Conservation (phyloP, 2,888 invertebrate genomes). For the Smittia sp. region DNA sequence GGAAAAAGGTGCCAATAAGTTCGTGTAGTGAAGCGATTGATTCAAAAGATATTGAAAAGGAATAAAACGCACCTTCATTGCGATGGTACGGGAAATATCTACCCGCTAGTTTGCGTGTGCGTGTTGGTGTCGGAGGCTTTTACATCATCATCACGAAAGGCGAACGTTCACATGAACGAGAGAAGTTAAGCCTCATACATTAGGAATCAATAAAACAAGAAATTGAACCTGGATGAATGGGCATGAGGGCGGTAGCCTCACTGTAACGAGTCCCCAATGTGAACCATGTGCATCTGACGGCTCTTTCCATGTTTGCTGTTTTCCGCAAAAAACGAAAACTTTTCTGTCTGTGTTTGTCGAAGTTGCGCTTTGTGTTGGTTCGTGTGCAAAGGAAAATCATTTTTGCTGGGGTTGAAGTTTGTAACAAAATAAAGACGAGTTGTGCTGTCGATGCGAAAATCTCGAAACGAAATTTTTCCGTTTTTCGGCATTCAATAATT, state of each 20-base stretch:
- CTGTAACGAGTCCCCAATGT: background rate
- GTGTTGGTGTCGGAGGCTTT: too few species aligned
- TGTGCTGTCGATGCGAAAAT: background rate
- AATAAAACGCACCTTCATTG: background rate
- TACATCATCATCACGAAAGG: too few species aligned
- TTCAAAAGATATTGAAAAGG: background rate
- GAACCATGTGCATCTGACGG: background rate
- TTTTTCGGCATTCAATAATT: background rate
- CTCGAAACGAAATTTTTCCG: background rate
- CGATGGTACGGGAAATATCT: background rate
- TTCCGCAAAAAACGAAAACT: background rate
- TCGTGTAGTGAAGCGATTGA: slow-evolving; percentile 12
- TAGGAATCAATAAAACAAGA: background rate
- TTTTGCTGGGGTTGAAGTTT: background rate
- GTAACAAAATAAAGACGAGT: background rate
- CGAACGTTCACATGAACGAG: too few species aligned
- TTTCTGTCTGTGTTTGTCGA: background rate
- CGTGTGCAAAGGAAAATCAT: background rate
- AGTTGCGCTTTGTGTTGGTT: background rate
- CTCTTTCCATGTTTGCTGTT: background rate
- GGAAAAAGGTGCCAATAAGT: slow-evolving; percentile 7
- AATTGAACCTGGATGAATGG: background rate
- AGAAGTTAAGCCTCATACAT: background rate
- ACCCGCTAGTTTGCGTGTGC: background rate
- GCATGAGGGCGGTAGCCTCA: too few species aligned